Percentiles rank a stretch among this genome's conserved stretches.
phyloP scores from a whole-genome alignment of 2,113 vertebrate genomes.

The Rhinolophus ferrumequinum region DNA sequence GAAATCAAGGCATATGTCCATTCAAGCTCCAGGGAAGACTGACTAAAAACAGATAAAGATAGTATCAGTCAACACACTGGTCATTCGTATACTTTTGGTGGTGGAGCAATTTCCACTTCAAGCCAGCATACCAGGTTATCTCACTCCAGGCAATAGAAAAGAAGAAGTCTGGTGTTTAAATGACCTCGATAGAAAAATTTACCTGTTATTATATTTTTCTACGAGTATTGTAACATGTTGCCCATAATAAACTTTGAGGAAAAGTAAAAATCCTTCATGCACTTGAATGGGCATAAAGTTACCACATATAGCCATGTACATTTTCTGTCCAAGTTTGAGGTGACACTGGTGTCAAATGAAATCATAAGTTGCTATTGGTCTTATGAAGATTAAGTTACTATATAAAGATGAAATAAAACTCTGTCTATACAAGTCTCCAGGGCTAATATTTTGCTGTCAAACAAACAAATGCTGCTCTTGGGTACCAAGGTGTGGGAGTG shows the following conservation, averaged over 20 bases:
- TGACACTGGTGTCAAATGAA: neutral
- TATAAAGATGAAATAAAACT: slow-evolving; percentile 57
- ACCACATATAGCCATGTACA: neutral
- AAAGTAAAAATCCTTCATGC: slow-evolving; percentile 40
- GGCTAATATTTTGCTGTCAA: slow-evolving; percentile 59
- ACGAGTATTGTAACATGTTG: neutral
- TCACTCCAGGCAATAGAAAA: neutral
- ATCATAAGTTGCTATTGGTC: neutral
- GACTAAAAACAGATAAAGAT: slow-evolving; percentile 21
- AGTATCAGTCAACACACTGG: neutral
- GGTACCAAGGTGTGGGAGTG: neutral
- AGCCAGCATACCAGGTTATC: neutral
- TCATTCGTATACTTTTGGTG: neutral
- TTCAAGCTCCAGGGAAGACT: neutral
- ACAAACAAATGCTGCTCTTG: slow-evolving; percentile 2
- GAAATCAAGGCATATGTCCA: neutral
- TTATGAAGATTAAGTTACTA: slow-evolving; percentile 51
- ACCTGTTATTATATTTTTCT: neutral
- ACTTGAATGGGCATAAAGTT: slow-evolving; percentile 24
- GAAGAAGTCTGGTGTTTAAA: neutral
- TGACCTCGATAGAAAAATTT: neutral
- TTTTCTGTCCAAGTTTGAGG: slow-evolving; percentile 11
- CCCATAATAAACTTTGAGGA: neutral
- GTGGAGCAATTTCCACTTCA: neutral
- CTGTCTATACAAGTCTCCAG: slow-evolving; percentile 10